phyloP scores from a whole-genome alignment of 2,797 vertebrate species.

The Pogoniulus pusillus region DNA sequence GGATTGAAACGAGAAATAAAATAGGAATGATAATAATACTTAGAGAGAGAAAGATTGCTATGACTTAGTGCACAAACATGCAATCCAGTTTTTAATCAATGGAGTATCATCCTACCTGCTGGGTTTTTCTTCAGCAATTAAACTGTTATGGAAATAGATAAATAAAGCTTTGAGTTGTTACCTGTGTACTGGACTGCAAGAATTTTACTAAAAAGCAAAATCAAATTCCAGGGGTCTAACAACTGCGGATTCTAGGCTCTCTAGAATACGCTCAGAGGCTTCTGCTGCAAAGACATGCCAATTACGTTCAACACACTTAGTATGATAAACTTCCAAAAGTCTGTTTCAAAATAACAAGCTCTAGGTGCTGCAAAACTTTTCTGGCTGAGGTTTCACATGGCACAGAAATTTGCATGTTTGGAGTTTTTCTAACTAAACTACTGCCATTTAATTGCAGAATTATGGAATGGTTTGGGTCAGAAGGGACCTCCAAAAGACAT shows the following conservation, averaged over 20 bases:
- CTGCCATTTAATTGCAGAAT: neutral
- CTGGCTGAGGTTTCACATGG: neutral
- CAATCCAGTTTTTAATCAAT: neutral
- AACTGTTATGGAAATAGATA: neutral
- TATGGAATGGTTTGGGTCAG: too few species aligned
- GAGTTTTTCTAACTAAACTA: neutral
- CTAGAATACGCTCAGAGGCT: neutral
- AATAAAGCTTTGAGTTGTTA: neutral
- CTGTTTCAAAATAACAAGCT: neutral
- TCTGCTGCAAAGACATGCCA: neutral
- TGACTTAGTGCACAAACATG: neutral
- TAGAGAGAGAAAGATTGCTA: neutral
- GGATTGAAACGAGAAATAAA: slow-evolving; percentile 48
- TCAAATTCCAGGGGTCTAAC: neutral
- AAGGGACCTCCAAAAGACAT: too few species aligned
- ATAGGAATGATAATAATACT: neutral
- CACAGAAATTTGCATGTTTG: neutral
- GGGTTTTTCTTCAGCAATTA: neutral
- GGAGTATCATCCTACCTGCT: neutral
- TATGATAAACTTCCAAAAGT: neutral
- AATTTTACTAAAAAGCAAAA: neutral
- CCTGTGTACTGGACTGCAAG: neutral
- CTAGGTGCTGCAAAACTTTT: neutral
- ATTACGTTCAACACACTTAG: neutral
- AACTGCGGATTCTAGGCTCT: neutral